Conservation (phyloP, 2,113 vertebrate species). For the Chamaea fasciata region DNA sequence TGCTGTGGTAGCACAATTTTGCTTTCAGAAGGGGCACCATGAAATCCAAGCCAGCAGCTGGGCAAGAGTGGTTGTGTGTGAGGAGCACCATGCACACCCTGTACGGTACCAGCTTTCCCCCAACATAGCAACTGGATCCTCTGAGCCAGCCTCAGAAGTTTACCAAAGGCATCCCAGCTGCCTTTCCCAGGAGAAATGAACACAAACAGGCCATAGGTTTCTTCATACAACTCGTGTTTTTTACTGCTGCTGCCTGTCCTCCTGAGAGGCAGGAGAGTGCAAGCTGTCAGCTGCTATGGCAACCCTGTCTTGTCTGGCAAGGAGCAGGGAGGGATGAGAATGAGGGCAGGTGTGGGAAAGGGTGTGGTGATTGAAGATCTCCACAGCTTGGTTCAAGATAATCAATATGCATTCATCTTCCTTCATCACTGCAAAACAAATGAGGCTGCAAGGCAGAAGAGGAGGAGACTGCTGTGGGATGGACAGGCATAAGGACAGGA, state of each 20-base stretch:
- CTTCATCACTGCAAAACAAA: neutral
- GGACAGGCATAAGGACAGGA: neutral
- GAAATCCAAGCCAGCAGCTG: neutral
- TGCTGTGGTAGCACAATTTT: neutral
- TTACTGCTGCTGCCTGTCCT: neutral
- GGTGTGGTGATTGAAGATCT: neutral
- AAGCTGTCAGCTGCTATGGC: slow-evolving; percentile 47
- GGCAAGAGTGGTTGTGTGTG: neutral
- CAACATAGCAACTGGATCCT: neutral
- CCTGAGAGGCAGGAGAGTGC: neutral
- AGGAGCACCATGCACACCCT: neutral
- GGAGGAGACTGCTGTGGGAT: neutral
- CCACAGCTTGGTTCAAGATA: neutral
- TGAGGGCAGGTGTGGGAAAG: neutral
- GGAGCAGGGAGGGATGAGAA: neutral
- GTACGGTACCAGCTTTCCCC: neutral
- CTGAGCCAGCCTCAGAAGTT: neutral
- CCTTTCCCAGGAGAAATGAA: neutral
- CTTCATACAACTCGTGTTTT: neutral
- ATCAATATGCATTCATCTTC: neutral
- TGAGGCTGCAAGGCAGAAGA: neutral
- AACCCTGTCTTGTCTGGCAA: slow-evolving; percentile 9
- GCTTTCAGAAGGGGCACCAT: neutral
- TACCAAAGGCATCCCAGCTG: neutral
- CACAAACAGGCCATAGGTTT: neutral